Conservation (phyloP, 2,888 invertebrate species). For the Mimumesa dahlbomi region DNA sequence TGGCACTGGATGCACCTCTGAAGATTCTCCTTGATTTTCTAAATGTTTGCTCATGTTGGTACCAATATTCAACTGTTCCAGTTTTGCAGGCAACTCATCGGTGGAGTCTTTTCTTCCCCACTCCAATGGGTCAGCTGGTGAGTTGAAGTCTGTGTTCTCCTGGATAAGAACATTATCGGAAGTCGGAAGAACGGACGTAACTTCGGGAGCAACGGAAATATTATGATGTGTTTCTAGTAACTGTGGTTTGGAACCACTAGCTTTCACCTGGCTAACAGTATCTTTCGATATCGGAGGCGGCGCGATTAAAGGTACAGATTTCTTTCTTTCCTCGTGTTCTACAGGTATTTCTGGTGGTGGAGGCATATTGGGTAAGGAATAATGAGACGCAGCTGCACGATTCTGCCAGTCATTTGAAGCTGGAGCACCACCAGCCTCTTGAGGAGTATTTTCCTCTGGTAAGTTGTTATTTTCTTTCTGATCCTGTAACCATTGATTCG, state of each 20-base stretch:
- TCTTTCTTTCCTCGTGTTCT: conserved; percentile 67
- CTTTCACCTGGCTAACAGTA: conserved; percentile 18
- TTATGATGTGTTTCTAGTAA: conserved; percentile 38
- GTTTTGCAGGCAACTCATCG: conserved; percentile 64
- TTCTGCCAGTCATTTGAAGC: conserved; percentile 46
- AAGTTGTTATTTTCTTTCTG: conserved; percentile 41
- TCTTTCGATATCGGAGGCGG: conserved; percentile 67
- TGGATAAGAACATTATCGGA: conserved; percentile 40
- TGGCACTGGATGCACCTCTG: conserved; percentile 28
- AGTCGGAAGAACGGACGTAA: conserved; percentile 33
- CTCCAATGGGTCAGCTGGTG: conserved; percentile 65
- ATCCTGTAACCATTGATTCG: conserved; percentile 57
- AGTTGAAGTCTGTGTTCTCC: conserved; percentile 60
- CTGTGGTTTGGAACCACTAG: conserved; percentile 22
- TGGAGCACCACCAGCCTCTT: conserved; percentile 21
- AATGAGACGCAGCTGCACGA: conserved; percentile 30
- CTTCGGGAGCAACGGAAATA: conserved; percentile 30
- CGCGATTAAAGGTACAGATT: conserved; percentile 56
- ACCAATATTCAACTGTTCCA: conserved; percentile 70
- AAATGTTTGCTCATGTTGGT: conserved; percentile 50
- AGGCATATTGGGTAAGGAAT: conserved; percentile 61
- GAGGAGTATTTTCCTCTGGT: conserved; percentile 38
- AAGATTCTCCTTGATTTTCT: conserved; percentile 45
- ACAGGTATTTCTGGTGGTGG: conserved; percentile 63
- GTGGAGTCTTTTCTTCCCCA: conserved; percentile 42